A percentile compares a stretch with the other conserved stretches of the same genome.
Conservation (phyloP, 1,140 invertebrate genomes). For the Triops longicaudatus region DNA sequence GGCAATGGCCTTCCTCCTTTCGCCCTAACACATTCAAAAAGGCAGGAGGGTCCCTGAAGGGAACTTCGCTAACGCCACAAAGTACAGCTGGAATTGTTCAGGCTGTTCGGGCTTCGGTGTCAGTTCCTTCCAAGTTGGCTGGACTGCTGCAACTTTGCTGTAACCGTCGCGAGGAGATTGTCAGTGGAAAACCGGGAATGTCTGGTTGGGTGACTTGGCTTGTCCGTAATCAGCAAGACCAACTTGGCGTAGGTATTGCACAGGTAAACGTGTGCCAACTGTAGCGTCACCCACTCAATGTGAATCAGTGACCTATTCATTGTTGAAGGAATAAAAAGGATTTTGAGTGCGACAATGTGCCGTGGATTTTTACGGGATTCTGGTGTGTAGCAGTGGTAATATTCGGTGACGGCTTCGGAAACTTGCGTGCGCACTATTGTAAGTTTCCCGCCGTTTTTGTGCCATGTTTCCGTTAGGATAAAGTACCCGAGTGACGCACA, state of each 20-base stretch:
- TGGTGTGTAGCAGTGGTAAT: not conserved
- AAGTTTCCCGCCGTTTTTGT: constrained; percentile 9
- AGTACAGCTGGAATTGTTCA: not conserved
- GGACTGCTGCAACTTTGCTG: not conserved
- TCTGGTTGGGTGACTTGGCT: not conserved
- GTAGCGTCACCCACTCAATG: not conserved
- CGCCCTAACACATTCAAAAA: constrained; percentile 5
- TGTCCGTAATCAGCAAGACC: not conserved
- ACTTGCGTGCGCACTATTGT: not conserved
- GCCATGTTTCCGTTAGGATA: constrained; percentile 14
- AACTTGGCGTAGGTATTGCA: not conserved
- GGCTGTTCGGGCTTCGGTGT: not conserved
- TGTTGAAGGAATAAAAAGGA: not conserved
- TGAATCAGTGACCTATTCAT: not conserved
- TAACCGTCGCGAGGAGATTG: not conserved
- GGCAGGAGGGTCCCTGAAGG: not conserved
- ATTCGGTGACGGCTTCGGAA: not conserved
- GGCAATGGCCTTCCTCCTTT: constrained; percentile 14
- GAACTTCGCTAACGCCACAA: not conserved
- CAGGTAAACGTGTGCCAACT: not conserved
- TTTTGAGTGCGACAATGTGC: too few species aligned
- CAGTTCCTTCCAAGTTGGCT: not conserved
- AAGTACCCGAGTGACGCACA: not conserved
- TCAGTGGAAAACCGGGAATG: not conserved
- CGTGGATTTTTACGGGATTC: not conserved